These are phyloP conservation scores for Sander lucioperca DNA, from an alignment of 2,113 vertebrate genomes.

Conservation along the genomic window DNA sequence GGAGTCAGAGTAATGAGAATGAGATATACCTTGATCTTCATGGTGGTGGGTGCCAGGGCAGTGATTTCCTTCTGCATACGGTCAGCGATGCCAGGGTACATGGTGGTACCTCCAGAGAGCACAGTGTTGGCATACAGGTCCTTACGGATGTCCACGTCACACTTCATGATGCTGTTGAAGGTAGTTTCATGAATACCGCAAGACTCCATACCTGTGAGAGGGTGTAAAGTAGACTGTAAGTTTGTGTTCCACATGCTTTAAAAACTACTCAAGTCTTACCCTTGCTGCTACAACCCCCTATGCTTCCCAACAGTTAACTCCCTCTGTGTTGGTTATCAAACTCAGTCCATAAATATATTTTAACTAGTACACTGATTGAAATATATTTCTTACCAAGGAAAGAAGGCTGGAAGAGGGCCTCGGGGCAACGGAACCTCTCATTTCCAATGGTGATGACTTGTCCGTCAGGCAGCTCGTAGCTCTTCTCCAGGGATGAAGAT, in stretches of 20 bases:
- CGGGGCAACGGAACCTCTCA: constrained; percentile 95
- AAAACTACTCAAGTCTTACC: too few species aligned
- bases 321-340: background rate
- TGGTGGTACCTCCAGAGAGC: constrained; percentile 83
- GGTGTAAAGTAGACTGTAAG: background rate
- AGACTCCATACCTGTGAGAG: constrained; percentile 81
- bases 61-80: constrained; percentile 87
- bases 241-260: background rate
- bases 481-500: constrained; percentile 96
- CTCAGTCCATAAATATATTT: background rate
- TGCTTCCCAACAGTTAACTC: background rate
- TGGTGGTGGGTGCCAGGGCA: constrained; percentile 82
- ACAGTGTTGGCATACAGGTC: constrained; percentile 84
- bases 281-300: background rate
- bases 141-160: constrained; percentile 86
- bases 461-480: constrained; percentile 96
- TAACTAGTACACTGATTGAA: background rate
- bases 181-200: constrained; percentile 84
- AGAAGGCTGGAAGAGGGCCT: constrained; percentile 97
- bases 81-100: constrained; percentile 83
- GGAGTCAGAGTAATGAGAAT: constrained; percentile 53
- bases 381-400: constrained; percentile 88
- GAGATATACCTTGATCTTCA: constrained; percentile 85
- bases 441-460: constrained; percentile 99
- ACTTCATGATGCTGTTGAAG: constrained; percentile 86